These are phyloP conservation scores for Maccullochella peelii DNA, from an alignment of 2,113 vertebrate genomes.

Conservation along the genomic window DNA sequence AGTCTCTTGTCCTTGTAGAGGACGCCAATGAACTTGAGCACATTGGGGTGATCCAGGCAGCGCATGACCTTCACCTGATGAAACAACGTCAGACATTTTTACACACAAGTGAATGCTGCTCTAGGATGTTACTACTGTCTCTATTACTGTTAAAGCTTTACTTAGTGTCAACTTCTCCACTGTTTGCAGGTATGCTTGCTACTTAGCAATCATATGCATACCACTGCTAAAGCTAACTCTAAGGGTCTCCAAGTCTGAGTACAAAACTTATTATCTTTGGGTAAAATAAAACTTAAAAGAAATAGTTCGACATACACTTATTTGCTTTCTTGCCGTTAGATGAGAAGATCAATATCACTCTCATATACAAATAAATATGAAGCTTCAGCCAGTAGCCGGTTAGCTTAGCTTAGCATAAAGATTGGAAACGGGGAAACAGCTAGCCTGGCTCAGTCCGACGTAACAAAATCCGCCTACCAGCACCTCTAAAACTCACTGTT, in stretches of 20 bases:
- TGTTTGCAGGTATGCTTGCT: too few species aligned
- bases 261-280: background rate
- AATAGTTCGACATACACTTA: background rate
- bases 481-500: too few species aligned
- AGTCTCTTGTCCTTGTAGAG: constrained; percentile 98
- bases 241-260: too few species aligned
- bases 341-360: background rate
- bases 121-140: background rate
- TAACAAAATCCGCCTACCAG: too few species aligned
- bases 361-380: too few species aligned
- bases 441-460: too few species aligned
- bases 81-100: background rate
- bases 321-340: background rate
- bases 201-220: background rate
- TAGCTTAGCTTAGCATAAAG: too few species aligned
- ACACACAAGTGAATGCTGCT: background rate
- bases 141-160: too few species aligned
- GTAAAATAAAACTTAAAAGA: background rate
- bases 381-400: too few species aligned
- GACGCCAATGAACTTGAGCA: constrained; percentile 96
- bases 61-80: constrained; percentile 97
- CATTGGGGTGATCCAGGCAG: constrained; percentile 96
- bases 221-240: too few species aligned
- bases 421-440: too few species aligned
- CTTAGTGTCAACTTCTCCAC: too few species aligned